Evolutionary conservation across 2,113 vertebrate species (phyloP).

Genomic region (Cyprinodon brontotheroides): DNA sequence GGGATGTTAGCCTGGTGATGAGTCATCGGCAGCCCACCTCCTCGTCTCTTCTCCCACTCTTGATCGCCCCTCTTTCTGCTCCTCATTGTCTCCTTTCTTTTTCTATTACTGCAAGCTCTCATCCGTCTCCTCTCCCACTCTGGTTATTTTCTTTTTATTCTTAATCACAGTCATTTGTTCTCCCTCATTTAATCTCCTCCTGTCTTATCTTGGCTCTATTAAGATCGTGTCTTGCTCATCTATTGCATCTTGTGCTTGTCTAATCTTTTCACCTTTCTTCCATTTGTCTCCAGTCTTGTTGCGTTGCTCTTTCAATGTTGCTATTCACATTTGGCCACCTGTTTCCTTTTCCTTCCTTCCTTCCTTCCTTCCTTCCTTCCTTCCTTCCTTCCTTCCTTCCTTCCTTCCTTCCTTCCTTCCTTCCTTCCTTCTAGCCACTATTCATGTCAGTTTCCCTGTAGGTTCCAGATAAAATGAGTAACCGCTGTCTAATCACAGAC

Average conservation of each 20-base stretch:
- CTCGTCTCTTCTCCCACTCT: slow-evolving; percentile 16
- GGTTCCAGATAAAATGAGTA: slow-evolving; percentile 29
- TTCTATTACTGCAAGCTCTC: not conserved
- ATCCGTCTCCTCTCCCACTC: not conserved
- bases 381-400: not conserved
- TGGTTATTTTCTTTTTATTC: not conserved
- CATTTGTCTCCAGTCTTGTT: not conserved
- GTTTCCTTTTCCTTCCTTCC: not conserved
- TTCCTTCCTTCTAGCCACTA: not conserved
- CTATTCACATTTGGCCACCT: not conserved
- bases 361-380: not conserved
- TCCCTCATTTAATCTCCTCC: slow-evolving; percentile 4
- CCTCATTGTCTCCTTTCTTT: not conserved
- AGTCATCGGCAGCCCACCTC: slow-evolving; percentile 61
- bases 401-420: not conserved
- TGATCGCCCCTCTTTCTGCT: slow-evolving; percentile 18
- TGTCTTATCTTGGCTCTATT: not conserved
- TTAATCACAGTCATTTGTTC: slow-evolving; percentile 24
- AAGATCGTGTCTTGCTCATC: not conserved
- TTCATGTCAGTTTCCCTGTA: slow-evolving; percentile 11
- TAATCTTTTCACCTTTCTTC: not conserved
- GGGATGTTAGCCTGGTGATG: slow-evolving; percentile 61
- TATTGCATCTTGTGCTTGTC: not conserved
- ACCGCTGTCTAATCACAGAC: slow-evolving; percentile 10
- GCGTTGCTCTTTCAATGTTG: not conserved